These are phyloP conservation scores for Pangasius larnaudii DNA, from an alignment of 2,797 vertebrate genomes.

Conservation along the genomic window DNA sequence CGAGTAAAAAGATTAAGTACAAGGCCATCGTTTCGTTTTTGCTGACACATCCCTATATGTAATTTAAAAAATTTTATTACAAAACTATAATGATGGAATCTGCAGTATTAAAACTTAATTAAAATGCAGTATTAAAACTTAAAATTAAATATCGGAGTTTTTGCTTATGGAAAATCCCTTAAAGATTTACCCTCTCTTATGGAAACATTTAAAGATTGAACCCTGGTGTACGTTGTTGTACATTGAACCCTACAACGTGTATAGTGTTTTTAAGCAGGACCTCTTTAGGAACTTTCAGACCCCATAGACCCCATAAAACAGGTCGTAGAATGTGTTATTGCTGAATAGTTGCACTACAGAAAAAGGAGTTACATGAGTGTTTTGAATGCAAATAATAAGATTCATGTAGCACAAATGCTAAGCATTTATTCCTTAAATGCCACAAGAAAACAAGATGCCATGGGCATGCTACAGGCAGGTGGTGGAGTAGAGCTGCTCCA, in stretches of 20 bases:
- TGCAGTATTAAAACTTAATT: background rate
- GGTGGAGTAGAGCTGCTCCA: background rate
- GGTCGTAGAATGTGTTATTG: background rate
- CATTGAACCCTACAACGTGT: background rate
- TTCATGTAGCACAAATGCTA: background rate
- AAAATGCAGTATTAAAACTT: background rate
- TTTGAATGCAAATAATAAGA: conserved; percentile 2
- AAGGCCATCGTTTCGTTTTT: conserved; percentile 21
- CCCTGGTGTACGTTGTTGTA: background rate
- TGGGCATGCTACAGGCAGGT: background rate
- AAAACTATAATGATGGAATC: background rate
- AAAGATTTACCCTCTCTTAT: background rate
- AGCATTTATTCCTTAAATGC: background rate
- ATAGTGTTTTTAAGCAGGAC: background rate
- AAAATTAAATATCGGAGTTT: background rate
- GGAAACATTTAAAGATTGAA: background rate
- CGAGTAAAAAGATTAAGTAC: conserved; percentile 15
- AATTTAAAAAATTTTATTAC: background rate
- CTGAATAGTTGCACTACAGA: background rate
- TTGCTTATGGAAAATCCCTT: background rate
- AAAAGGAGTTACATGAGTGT: background rate
- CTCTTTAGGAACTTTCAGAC: background rate
- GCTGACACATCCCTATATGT: background rate
- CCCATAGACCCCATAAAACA: background rate
- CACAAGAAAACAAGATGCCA: background rate